Conservation (phyloP, 2,113 vertebrate species). For the Callipepla californica region DNA sequence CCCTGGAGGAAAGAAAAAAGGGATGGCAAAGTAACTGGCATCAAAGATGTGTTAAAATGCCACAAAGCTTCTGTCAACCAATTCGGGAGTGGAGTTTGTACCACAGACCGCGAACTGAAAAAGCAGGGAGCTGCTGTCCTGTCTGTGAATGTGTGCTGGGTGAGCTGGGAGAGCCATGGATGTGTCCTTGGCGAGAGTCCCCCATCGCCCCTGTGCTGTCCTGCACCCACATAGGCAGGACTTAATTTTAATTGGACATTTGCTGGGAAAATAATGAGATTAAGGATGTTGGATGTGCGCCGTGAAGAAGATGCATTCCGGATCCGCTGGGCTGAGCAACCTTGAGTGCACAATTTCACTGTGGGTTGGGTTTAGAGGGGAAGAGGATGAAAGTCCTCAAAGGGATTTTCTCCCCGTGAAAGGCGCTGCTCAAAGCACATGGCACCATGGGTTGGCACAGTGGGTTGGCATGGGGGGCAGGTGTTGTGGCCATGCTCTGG, state of each 20-base stretch:
- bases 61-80: conserved; percentile 6
- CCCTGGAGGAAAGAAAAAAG: background rate
- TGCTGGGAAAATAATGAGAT: background rate
- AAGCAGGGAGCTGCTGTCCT: background rate
- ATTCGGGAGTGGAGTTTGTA: background rate
- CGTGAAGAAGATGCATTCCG: accelerated
- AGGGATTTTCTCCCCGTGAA: accelerated
- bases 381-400: background rate
- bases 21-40: background rate
- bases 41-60: conserved; percentile 27
- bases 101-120: background rate
- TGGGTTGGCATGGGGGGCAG: too few relatives aligned
- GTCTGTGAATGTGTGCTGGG: background rate
- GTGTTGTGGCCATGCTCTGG: background rate
- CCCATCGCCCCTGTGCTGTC: background rate
- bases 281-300: accelerated
- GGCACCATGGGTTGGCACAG: background rate
- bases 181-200: background rate
- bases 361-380: background rate
- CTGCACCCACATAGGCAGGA: background rate
- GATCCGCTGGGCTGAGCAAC: background rate
- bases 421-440: background rate
- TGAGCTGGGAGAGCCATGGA: background rate
- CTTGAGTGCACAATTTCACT: background rate
- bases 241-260: background rate